Conservation (phyloP, 2,113 vertebrate species). For the Amphiprion percula region DNA sequence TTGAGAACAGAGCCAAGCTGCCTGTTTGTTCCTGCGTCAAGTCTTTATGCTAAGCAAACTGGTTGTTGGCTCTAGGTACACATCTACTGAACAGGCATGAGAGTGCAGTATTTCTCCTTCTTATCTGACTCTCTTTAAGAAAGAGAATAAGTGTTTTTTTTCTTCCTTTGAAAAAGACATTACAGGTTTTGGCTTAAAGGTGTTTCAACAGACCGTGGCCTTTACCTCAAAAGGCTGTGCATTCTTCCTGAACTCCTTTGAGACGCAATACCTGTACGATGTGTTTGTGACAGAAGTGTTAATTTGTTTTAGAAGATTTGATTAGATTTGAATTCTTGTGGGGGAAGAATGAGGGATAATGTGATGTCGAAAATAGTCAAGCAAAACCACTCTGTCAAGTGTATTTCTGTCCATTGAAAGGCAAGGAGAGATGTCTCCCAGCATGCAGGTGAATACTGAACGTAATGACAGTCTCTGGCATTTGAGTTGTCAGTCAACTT, state of each 20-base stretch:
- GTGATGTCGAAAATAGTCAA: slow-evolving; percentile 23
- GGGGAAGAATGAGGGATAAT: slow-evolving; percentile 26
- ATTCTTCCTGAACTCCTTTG: slow-evolving; percentile 3
- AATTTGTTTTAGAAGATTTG: slow-evolving; percentile 36
- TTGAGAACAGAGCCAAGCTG: neutral
- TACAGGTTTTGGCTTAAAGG: slow-evolving; percentile 8
- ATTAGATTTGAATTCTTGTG: slow-evolving; percentile 17
- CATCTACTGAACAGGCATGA: neutral
- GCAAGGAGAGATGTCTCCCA: slow-evolving; percentile 17
- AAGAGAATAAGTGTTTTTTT: neutral
- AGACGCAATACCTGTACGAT: slow-evolving; percentile 12
- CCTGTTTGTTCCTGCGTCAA: neutral
- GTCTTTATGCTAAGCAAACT: neutral
- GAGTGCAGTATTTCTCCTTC: neutral
- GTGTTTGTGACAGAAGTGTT: slow-evolving; percentile 22
- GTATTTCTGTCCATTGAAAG: slow-evolving; percentile 27
- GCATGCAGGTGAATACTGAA: slow-evolving; percentile 47
- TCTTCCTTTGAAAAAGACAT: slow-evolving; percentile 10
- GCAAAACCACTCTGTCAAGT: slow-evolving; percentile 12
- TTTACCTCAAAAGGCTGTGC: slow-evolving; percentile 5
- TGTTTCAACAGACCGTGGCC: slow-evolving; percentile 18
- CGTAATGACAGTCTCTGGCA: slow-evolving; percentile 38
- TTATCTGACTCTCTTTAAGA: neutral
- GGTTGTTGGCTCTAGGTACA: neutral
- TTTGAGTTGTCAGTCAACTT: slow-evolving; percentile 68